Conservation (phyloP, 2,888 invertebrate species). For the Brachylomia viminalis region DNA sequence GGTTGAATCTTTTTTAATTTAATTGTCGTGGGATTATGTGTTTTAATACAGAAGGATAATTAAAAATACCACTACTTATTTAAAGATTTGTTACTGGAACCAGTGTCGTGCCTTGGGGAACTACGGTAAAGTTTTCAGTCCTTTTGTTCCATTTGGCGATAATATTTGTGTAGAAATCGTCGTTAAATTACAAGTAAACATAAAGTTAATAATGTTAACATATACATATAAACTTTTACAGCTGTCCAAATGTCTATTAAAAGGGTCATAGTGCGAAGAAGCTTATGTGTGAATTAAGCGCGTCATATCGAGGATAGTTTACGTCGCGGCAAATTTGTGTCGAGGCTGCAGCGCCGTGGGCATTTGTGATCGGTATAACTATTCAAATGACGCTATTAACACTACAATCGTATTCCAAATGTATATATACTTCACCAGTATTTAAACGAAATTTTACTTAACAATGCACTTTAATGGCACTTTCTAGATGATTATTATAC, state of each 20-base stretch:
- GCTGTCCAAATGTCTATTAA: slow-evolving; percentile 43
- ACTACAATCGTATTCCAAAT: slow-evolving; percentile 65
- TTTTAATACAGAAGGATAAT: slow-evolving; percentile 24
- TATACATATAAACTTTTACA: slow-evolving; percentile 35
- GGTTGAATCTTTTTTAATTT: slow-evolving; percentile 49
- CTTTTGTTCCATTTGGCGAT: too few species aligned
- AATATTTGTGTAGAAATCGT: background rate
- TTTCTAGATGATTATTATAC: slow-evolving; percentile 64
- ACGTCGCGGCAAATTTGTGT: slow-evolving; percentile 86
- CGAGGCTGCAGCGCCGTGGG: slow-evolving; percentile 84
- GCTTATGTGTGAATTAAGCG: slow-evolving; percentile 72
- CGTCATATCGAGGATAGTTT: slow-evolving; percentile 81
- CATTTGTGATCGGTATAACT: slow-evolving; percentile 80
- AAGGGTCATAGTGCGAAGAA: slow-evolving; percentile 64
- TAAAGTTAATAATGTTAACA: slow-evolving; percentile 34
- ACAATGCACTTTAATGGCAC: slow-evolving; percentile 58
- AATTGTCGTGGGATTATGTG: slow-evolving; percentile 51
- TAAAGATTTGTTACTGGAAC: background rate
- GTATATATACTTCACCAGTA: slow-evolving; percentile 54
- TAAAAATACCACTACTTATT: slow-evolving; percentile 1
- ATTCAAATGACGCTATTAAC: slow-evolving; percentile 70
- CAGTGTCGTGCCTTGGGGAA: slow-evolving; percentile 23
- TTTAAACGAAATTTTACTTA: slow-evolving; percentile 58
- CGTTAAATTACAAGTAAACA: slow-evolving; percentile 3
- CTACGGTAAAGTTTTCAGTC: background rate